phyloP scores from a whole-genome alignment of 1,140 invertebrate genomes.

The Chrysomallon squamiferum region DNA sequence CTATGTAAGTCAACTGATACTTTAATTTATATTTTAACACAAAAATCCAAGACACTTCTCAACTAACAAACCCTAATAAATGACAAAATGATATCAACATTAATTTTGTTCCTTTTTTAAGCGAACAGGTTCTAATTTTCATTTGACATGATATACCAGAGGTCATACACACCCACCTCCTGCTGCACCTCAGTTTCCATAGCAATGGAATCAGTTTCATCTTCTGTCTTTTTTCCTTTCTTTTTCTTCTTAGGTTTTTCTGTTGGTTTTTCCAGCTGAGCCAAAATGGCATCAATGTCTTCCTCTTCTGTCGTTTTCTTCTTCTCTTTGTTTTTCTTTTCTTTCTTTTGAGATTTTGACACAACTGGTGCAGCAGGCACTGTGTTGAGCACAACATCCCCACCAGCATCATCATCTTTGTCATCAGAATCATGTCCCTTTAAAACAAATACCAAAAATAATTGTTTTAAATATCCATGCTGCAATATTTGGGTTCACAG shows the following conservation, averaged over 20 bases:
- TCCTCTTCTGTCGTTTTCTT: conserved; percentile 77
- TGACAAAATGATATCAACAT: no score
- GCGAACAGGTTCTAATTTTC: no score
- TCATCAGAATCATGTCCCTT: conserved; percentile 12
- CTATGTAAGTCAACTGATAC: no score
- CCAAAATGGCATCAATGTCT: conserved; percentile 83
- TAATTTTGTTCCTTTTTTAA: no score
- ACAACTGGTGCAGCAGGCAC: conserved; percentile 12
- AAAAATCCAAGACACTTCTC: no score
- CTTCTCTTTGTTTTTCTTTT: conserved; percentile 44
- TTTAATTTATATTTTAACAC: no score
- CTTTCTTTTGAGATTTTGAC: conserved; percentile 41
- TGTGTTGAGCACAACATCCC: conserved; percentile 11
- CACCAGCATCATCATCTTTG: conserved; percentile 14
- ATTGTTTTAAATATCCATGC: no score
- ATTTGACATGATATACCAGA: no score
- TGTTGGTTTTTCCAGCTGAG: conserved; percentile 59
- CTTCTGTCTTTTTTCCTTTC: conserved; percentile 54
- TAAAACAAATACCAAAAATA: background rate
- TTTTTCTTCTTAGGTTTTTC: conserved; percentile 38
- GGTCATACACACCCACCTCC: conserved; percentile 51
- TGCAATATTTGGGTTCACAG: no score
- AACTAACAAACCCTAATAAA: no score
- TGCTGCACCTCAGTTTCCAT: conserved; percentile 21
- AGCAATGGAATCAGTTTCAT: conserved; percentile 2